phyloP scores from a whole-genome alignment of 2,113 vertebrate species.

The Rhabdornis inornatus region DNA sequence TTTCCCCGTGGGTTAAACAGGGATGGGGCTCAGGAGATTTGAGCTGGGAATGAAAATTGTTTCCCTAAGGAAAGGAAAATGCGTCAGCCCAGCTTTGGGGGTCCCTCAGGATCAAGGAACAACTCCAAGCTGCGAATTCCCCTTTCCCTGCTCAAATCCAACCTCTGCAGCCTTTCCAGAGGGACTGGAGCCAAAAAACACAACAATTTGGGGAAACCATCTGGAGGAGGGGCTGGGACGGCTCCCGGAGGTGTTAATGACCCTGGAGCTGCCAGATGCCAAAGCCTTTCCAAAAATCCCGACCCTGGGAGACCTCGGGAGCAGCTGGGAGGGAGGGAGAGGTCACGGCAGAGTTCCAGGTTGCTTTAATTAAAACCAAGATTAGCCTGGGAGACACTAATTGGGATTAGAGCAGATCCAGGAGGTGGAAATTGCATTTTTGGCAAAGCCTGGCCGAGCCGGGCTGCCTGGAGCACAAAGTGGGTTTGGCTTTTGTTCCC shows the following conservation, averaged over 20 bases:
- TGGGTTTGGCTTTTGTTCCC: neutral
- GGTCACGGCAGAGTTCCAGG: neutral
- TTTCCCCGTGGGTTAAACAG: neutral
- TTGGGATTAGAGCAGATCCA: neutral
- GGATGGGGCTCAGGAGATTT: neutral
- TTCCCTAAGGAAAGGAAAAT: neutral
- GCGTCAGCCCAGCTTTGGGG: rapidly evolving
- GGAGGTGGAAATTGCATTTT: rapidly evolving
- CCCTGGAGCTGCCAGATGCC: neutral
- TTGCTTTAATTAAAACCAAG: neutral
- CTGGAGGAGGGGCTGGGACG: neutral
- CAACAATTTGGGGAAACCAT: neutral
- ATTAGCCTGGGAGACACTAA: neutral
- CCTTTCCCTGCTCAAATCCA: neutral
- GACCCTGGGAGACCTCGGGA: neutral
- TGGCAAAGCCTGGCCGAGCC: neutral
- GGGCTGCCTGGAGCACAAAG: neutral
- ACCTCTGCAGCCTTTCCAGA: neutral
- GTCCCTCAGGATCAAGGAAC: rapidly evolving
- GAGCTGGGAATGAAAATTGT: neutral
- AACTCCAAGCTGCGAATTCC: neutral
- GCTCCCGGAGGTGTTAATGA: neutral
- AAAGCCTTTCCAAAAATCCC: neutral
- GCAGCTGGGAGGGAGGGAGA: neutral
- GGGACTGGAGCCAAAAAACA: neutral